Evolutionary conservation across 2,113 vertebrate species (phyloP), one percentile per base, ranked within the genome.

Genomic region (Lepisosteus oculatus): DNA sequence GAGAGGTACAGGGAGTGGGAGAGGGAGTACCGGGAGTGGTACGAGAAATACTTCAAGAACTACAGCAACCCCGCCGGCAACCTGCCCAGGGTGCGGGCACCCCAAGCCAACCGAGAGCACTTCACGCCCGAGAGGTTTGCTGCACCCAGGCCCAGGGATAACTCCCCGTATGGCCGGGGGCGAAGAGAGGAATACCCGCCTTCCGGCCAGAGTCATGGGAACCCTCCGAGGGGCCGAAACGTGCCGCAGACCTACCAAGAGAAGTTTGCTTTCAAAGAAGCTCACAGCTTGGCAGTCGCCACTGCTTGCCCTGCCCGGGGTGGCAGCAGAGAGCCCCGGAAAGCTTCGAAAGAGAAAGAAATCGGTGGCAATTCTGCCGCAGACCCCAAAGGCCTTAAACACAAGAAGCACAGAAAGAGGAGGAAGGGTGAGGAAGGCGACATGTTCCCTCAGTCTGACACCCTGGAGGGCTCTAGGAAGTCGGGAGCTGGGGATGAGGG

Each of bases 11-110:
- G 93, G 70, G 92, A 96, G 73, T 99, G 96, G 97, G 95, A 96
- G 74, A 84, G 90, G 70, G 94, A 95, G 61, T 99, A 97, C 51
- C 84, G 94, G 72, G 95, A 97, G 17, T 99, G 97, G 97, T 99
- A 94, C 6, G 95, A 98, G 43, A 97, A 97, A 75, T 96, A 95
- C 15, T 95, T 94, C 75, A 95, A 91, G 84, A 95, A 84, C 76
- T 97, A 90, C n/a, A 83, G 90, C 4, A 72, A 70, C 54, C 84
- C 85, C 41, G 88, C 92, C 61, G 90, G 92, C 0, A 83, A 93
- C 64, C 87, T 88, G 73, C 84, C 86, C 9, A 71, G 85, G 43
- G 88, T 89, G 0, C 87, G 93, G 17, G 89, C 89, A 9, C 90
- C 95, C 43, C 88, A 92, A 0, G 82, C 90, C 5, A 89, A 75